Percentiles rank a stretch among this genome's conserved stretches.
Evolutionary conservation across 2,797 vertebrate species (phyloP).

Genomic region (Sternotherus odoratus): DNA sequence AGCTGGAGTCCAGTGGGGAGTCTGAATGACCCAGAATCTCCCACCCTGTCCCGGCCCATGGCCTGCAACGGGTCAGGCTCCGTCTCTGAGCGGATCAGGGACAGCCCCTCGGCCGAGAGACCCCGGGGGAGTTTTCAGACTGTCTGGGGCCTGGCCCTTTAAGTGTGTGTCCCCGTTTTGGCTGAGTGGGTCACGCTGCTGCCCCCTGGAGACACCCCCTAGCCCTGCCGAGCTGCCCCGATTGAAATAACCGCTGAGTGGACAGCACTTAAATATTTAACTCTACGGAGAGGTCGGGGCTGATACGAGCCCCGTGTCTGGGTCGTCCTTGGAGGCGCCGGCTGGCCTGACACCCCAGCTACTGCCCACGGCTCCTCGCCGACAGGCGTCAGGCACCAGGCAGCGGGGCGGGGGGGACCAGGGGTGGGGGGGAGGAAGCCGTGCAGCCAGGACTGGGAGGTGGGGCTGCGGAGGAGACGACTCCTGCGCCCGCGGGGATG

Average conservation of each 20-base stretch:
- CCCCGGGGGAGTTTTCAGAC: not conserved
- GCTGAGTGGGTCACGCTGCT: not conserved
- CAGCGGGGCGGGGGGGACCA: not conserved
- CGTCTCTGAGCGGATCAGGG: not conserved
- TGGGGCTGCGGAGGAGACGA: not conserved
- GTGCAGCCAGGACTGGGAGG: not conserved
- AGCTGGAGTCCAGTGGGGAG: not conserved
- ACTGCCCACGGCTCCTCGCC: not conserved
- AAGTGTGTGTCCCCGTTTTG: too few relatives aligned
- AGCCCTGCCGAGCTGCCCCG: not conserved
- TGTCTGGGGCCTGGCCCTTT: not conserved
- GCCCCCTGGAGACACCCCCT: not conserved
- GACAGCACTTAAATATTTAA: conserved; percentile 21
- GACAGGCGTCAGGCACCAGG: not conserved
- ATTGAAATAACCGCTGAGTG: not conserved
- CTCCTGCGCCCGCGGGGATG: too few relatives aligned
- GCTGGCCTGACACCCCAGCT: not conserved
- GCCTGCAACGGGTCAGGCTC: too few relatives aligned
- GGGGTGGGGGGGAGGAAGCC: too few relatives aligned
- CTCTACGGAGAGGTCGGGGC: not conserved
- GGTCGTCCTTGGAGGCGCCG: not conserved
- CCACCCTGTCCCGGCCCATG: too few relatives aligned
- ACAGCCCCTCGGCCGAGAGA: not conserved
- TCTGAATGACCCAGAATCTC: not conserved
- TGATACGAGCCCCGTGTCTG: not conserved